Evolutionary conservation across 37 sponge, comb jelly and placozoan genomes (phyloP), one percentile per base, ranked within the genome.

Genomic region (Beroe forskalii): DNA sequence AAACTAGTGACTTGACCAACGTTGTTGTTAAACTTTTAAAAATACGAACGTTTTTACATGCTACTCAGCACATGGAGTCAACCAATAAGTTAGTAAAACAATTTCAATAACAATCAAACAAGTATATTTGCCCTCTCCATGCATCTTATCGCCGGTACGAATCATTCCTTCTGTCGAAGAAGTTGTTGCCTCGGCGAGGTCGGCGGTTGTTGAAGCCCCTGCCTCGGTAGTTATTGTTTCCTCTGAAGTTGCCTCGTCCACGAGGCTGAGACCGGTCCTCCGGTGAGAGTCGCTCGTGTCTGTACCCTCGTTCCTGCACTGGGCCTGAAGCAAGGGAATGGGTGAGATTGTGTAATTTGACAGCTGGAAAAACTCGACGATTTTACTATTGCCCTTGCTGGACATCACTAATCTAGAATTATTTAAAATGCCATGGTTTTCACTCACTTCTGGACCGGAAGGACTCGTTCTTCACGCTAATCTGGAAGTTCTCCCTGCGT

Each of bases 391-490:
- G n/a, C n/a, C n/a, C n/a, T n/a, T n/a, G n/a, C n/a, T n/a, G n/a
- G n/a, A n/a, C n/a, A n/a, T n/a, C n/a, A n/a, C n/a, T n/a, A n/a
- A n/a, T n/a, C n/a, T n/a, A n/a, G n/a, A n/a, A n/a, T n/a, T n/a
- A n/a, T n/a, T n/a, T n/a, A n/a, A n/a, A 23, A 23, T 63, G 24
- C 4, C 4, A 28, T 63, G 27, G 66, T 3, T 63, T 63, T 37
- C 39, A 80, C 86, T 43, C 42, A 80, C 86, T 80, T 44, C 86
- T 41, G 14, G 86, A 23, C 19, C 31, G 23, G 27, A 28, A 80
- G 2, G 86, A 80, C 55, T 80, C 86, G 55, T 80, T 80, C 4
- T 37, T 41, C n/a, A 80, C 86, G 35, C 86, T 80, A 30, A 80
- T 80, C 86, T 80, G 86, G 48, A 80, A 80, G 55, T 80, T 80